phyloP scores from a whole-genome alignment of 2,888 invertebrate genomes.

The Meteorus cinctellus region DNA sequence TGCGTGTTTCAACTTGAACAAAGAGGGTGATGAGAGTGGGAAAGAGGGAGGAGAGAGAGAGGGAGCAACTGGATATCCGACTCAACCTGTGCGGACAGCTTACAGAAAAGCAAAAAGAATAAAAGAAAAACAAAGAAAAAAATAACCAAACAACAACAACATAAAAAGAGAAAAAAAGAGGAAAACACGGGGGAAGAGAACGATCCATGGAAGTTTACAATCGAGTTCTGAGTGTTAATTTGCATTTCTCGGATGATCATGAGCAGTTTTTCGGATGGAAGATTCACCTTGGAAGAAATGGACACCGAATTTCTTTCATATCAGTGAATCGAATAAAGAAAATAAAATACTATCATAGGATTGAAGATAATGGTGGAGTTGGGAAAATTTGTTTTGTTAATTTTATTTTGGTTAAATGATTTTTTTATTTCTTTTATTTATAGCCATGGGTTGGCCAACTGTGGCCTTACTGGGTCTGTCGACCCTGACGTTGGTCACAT shows the following conservation, averaged over 20 bases:
- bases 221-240: conserved; percentile 47
- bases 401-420: background rate
- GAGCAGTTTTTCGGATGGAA: conserved; percentile 30
- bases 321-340: background rate
- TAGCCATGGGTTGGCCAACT: conserved; percentile 58
- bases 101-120: conserved; percentile 27
- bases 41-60: conserved; percentile 4
- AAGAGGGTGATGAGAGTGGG: background rate
- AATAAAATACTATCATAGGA: background rate
- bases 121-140: background rate
- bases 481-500: conserved; percentile 57
- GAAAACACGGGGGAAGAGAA: conserved; percentile 14
- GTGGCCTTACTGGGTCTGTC: conserved; percentile 56
- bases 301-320: background rate
- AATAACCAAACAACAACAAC: conserved; percentile 6
- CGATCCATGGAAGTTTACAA: conserved; percentile 37
- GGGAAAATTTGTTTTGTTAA: conserved; percentile 12
- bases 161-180: conserved; percentile 29
- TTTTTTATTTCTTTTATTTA: conserved; percentile 30
- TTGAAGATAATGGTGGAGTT: background rate
- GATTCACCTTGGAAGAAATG: background rate
- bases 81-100: conserved; percentile 28
- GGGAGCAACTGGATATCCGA: conserved; percentile 27
- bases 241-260: conserved; percentile 47
- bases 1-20: conserved; percentile 35